These are phyloP conservation scores for Hyperoplus immaculatus DNA, from an alignment of 2,797 vertebrate genomes.

Conservation along the genomic window DNA sequence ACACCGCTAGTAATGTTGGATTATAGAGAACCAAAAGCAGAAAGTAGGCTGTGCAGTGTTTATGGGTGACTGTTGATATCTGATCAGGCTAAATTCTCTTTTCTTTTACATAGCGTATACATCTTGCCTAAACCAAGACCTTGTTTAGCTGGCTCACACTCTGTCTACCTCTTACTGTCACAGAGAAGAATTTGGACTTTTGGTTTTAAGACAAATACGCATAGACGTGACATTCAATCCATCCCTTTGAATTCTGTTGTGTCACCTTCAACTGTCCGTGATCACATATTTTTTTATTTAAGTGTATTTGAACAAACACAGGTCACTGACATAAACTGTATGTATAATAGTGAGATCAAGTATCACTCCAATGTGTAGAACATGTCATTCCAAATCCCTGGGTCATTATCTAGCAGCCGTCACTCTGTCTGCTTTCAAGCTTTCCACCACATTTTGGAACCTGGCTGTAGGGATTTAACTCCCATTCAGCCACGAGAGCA, in stretches of 20 bases:
- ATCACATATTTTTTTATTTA: too few relatives aligned
- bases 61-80: constrained; percentile 42
- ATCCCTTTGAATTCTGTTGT: neutral
- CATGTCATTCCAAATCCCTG: neutral
- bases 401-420: neutral
- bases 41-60: constrained; percentile 32
- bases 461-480: constrained; percentile 9
- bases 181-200: constrained; percentile 7
- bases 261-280: neutral
- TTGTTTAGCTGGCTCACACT: constrained; percentile 4
- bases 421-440: constrained; percentile 1
- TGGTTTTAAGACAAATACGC: neutral
- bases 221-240: neutral
- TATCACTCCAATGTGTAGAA: neutral
- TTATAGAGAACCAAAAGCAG: constrained; percentile 35
- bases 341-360: neutral
- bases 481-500: constrained; percentile 4
- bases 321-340: neutral
- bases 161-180: neutral
- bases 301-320: neutral
- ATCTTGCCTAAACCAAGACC: neutral
- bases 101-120: neutral
- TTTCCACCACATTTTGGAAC: constrained; percentile 5
- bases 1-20: constrained; percentile 43
- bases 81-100: constrained; percentile 29